Conservation (phyloP, 2,888 invertebrate genomes). For the Archips xylosteana region DNA sequence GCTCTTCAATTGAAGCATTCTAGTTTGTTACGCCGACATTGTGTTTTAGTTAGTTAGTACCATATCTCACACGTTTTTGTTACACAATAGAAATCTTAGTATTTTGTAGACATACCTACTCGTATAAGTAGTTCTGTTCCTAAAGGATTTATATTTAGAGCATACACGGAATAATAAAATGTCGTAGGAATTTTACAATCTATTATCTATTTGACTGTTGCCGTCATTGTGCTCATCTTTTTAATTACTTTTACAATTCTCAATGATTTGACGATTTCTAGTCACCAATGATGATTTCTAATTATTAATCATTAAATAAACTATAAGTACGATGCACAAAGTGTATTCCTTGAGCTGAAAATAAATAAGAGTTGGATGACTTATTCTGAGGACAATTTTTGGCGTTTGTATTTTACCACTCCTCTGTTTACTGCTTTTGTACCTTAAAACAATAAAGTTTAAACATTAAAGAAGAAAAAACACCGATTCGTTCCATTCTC, state of each 20-base stretch:
- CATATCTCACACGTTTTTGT: conserved; percentile 20
- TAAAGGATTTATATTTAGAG: background rate
- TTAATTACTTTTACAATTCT: background rate
- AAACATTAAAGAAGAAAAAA: conserved; percentile 4
- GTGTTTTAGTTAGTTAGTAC: conserved; percentile 15
- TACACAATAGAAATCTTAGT: conserved; percentile 27
- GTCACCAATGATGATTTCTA: too few species aligned
- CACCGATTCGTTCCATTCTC: background rate
- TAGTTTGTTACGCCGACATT: conserved; percentile 32
- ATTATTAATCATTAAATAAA: background rate
- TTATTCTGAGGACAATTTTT: background rate
- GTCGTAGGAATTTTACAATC: background rate
- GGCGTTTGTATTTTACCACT: background rate
- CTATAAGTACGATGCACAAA: background rate
- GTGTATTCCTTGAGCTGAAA: background rate
- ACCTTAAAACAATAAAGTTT: background rate
- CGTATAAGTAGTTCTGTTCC: background rate
- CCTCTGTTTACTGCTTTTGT: background rate
- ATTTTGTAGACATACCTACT: conserved; percentile 12
- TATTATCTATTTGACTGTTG: background rate
- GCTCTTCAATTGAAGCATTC: background rate
- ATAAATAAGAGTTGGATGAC: background rate
- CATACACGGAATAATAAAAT: background rate
- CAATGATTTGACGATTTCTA: too few species aligned
- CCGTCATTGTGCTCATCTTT: background rate